Conservation (phyloP, 2,888 invertebrate genomes). For the Teinopalpus imperialis region DNA sequence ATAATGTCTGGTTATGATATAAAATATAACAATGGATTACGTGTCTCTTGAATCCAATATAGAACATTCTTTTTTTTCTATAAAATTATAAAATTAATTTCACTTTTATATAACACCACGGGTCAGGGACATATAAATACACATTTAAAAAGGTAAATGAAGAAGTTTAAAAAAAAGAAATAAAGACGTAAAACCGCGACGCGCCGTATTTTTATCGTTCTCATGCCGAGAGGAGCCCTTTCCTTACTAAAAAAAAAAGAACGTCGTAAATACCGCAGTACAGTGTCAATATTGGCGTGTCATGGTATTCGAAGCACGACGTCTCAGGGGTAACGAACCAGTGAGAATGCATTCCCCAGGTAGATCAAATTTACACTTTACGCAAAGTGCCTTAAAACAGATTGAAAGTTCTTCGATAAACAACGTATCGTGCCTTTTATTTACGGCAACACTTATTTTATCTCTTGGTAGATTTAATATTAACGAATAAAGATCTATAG, state of each 20-base stretch:
- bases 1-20: no score
- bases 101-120: constrained; percentile 6
- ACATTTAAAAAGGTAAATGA: neutral
- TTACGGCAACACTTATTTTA: neutral
- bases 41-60: no score
- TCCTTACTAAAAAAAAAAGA: constrained; percentile 36
- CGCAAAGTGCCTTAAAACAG: constrained; percentile 37
- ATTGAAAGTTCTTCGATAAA: constrained; percentile 20
- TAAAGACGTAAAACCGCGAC: constrained; percentile 17
- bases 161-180: constrained; percentile 13
- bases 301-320: constrained; percentile 27
- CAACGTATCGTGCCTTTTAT: neutral
- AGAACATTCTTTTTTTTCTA: no score
- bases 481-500: neutral
- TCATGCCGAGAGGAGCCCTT: constrained; percentile 32
- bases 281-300: constrained; percentile 57
- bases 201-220: constrained; percentile 21
- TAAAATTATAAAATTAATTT: constrained; percentile 1
- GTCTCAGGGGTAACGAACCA: constrained; percentile 54
- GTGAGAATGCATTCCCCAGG: constrained; percentile 39
- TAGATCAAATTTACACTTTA: constrained; percentile 41
- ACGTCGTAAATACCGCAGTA: constrained; percentile 48
- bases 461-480: neutral
- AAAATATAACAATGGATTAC: no score
- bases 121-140: neutral